Conservation (phyloP, 2,113 vertebrate species). For the Copsychus sechellarum region DNA sequence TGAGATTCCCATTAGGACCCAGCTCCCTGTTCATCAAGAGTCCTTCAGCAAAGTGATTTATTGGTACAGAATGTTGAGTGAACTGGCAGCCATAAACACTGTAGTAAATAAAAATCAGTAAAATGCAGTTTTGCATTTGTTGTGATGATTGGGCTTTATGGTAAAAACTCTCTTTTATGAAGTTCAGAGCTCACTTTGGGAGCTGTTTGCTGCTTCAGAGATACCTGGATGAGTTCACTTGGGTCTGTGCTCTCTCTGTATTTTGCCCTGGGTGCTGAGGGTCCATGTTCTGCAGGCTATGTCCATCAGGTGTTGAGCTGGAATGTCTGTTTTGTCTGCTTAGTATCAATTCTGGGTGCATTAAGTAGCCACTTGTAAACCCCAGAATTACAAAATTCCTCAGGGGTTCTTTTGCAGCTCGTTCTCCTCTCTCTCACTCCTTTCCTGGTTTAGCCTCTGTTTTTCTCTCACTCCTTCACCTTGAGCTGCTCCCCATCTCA, state of each 20-base stretch:
- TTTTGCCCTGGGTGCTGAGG: neutral
- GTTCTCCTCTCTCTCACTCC: neutral
- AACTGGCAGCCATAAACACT: neutral
- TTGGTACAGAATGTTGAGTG: neutral
- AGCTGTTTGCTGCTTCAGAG: neutral
- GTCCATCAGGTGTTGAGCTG: neutral
- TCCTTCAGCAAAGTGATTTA: neutral
- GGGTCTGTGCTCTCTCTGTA: neutral
- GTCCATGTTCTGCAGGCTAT: neutral
- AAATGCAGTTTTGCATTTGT: neutral
- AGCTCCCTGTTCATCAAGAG: neutral
- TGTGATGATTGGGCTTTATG: neutral
- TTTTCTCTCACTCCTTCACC: neutral
- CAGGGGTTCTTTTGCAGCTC: neutral
- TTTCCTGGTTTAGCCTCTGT: neutral
- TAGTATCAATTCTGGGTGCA: neutral
- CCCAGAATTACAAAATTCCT: neutral
- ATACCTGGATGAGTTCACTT: neutral
- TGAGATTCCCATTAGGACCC: neutral
- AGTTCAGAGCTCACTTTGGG: neutral
- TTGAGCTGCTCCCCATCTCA: neutral
- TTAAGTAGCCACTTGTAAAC: neutral
- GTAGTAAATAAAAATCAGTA: neutral
- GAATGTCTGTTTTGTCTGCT: neutral
- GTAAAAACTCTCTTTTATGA: neutral